phyloP scores from a whole-genome alignment of 2,797 vertebrate genomes.

The Chloroceryle amazona region DNA sequence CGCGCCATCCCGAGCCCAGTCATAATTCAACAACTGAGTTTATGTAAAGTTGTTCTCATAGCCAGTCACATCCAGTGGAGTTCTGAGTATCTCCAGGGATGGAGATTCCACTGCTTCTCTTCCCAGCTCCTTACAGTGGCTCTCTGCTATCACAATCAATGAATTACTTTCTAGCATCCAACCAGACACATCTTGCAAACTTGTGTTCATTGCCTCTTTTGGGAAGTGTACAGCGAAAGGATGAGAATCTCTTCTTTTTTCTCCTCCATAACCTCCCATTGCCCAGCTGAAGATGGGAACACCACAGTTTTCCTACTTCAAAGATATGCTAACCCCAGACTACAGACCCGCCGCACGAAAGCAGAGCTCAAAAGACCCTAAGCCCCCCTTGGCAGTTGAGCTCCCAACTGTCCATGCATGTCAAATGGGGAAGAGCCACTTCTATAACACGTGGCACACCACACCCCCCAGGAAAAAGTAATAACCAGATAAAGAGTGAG shows the following conservation, averaged over 20 bases:
- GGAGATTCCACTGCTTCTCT: neutral
- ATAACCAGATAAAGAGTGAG: neutral
- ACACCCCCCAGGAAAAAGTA: too few species aligned
- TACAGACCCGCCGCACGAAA: neutral
- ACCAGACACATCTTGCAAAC: neutral
- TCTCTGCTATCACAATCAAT: neutral
- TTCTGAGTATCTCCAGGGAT: neutral
- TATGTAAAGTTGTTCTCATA: neutral
- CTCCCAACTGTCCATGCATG: neutral
- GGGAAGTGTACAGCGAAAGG: neutral
- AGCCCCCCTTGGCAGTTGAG: neutral
- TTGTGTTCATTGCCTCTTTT: neutral
- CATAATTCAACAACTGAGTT: fast-evolving
- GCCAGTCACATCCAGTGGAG: neutral
- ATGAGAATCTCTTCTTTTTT: neutral
- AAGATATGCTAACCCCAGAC: neutral
- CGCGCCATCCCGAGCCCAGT: neutral
- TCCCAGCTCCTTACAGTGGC: neutral
- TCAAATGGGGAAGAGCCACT: neutral
- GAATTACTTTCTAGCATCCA: neutral
- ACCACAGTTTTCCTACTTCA: neutral
- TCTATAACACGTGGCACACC: neutral
- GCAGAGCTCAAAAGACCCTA: neutral
- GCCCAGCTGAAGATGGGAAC: neutral
- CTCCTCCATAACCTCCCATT: neutral